Percentiles rank a stretch among this genome's conserved stretches.
Evolutionary conservation across 2,888 invertebrate genomes (phyloP).

Genomic region (Gandaritis pyraliata): DNA sequence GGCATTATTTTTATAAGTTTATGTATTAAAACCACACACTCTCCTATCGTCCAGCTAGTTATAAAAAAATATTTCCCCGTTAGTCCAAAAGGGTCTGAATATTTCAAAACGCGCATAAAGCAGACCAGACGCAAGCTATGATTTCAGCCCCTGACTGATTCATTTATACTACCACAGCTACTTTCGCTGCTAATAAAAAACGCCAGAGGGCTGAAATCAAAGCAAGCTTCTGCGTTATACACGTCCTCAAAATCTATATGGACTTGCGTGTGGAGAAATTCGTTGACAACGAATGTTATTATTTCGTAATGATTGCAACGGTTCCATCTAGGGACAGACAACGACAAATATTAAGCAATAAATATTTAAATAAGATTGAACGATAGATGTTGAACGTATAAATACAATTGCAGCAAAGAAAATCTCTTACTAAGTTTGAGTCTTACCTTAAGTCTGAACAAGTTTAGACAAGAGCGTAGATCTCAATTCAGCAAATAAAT

Average conservation of each 20-base stretch:
- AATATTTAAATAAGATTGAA: not conserved
- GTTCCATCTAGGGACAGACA: not conserved
- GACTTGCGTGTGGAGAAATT: not conserved
- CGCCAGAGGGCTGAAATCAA: not conserved
- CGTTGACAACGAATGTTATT: not conserved
- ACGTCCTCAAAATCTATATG: not conserved
- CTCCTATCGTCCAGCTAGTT: not conserved
- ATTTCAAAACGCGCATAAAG: not conserved
- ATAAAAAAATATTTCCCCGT: not conserved
- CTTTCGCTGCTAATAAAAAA: too few relatives aligned
- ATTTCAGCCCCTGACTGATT: not conserved
- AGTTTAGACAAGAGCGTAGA: not conserved
- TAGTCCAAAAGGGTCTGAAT: not conserved
- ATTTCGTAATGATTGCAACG: not conserved
- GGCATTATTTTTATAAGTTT: not conserved
- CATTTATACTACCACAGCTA: too few relatives aligned
- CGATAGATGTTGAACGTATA: not conserved
- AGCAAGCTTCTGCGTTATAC: not conserved
- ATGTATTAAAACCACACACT: not conserved
- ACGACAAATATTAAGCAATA: slow-evolving; percentile 3
- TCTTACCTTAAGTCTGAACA: not conserved
- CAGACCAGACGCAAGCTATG: not conserved
- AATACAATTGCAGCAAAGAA: not conserved
- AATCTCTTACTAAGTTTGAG: not conserved
- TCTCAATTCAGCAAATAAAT: not conserved